These are phyloP conservation scores for Melitaea athalia DNA, from an alignment of 2,888 invertebrate genomes.

Conservation along the genomic window DNA sequence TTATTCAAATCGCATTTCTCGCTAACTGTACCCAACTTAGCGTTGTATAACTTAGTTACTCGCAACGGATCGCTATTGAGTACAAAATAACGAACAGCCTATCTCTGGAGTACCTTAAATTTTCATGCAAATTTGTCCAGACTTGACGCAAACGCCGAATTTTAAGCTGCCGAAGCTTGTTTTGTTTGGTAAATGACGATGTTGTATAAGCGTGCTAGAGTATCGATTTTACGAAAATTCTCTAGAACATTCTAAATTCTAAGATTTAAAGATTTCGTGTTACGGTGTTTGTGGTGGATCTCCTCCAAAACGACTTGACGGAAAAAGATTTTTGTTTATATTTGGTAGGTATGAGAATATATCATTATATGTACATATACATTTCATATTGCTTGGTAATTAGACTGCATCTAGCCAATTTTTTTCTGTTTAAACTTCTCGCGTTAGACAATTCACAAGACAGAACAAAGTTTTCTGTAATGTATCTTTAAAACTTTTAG, in stretches of 20 bases:
- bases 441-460: no score
- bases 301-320: no score
- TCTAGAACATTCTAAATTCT: not conserved
- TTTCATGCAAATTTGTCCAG: slow-evolving; percentile 36
- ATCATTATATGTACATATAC: no score
- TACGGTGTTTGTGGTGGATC: no score
- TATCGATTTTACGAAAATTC: not conserved
- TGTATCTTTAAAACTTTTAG: no score
- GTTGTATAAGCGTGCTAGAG: not conserved
- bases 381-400: no score
- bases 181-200: slow-evolving; percentile 4
- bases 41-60: slow-evolving; percentile 22
- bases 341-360: no score
- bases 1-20: not conserved
- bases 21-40: slow-evolving; percentile 13
- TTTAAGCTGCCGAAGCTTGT: slow-evolving; percentile 16
- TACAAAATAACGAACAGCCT: slow-evolving; percentile 25
- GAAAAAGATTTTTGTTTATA: no score
- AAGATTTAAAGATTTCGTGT: no score
- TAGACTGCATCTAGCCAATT: no score
- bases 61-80: slow-evolving; percentile 26
- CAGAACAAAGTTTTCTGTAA: no score
- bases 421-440: no score
- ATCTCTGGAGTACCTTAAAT: slow-evolving; percentile 35
- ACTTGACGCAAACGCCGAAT: slow-evolving; percentile 31